Base-by-base conservation (phyloP, 2,113 vertebrate genomes). In the Istiophorus platypterus region DNA sequence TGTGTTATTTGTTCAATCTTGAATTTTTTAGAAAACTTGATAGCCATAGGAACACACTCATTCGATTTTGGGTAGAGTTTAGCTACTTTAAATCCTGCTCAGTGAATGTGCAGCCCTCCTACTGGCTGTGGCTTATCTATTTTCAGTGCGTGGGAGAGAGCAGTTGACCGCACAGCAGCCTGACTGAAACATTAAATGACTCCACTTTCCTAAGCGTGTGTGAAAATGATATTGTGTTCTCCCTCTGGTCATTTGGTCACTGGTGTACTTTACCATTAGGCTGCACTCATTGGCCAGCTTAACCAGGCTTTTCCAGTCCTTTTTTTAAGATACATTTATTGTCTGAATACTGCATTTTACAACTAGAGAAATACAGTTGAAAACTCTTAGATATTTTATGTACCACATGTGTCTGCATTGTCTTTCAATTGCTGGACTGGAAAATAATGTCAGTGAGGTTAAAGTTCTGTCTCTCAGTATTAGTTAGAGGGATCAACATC, bases 91-190 rank as follows among this genome's bases (percentile, higher is more conserved):
- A 39, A 39, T 39, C 7, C 29, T 62, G 31, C 31, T n/a, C 31
- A 5, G 18, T 59, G 57, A 20, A 59, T n/a, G 11, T 63, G 22
- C 11, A 14, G 61, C 39, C 61, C 12, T 63, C 51, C 51, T 54
- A 4, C 18, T 41, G 61, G 61, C 34, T 41, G 61, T 39, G 49
- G 22, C 20, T 69, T 9, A 34, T 4, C 67, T 47, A 26, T n/a
- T 12, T 17, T 73, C n/a, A n/a, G 42, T 62, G 71, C 62, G 71
- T 24, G 57, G 58, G 37, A 58, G 54, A 26, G 20, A 47, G 41
- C 39, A 58, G 24, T 29, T 7, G 12, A 45, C 11, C 6, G 9
- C 39, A 47, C 17, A 72, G 70, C 70, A 62, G 71, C 58, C 26
- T 58, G 12, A 42, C 62, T 64, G 37, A 64, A 42, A 64, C 37